Percentiles rank a stretch among this genome's conserved stretches.
These are phyloP conservation scores for Bombus pascuorum DNA, from an alignment of 1,140 invertebrate genomes.

Conservation along the genomic window DNA sequence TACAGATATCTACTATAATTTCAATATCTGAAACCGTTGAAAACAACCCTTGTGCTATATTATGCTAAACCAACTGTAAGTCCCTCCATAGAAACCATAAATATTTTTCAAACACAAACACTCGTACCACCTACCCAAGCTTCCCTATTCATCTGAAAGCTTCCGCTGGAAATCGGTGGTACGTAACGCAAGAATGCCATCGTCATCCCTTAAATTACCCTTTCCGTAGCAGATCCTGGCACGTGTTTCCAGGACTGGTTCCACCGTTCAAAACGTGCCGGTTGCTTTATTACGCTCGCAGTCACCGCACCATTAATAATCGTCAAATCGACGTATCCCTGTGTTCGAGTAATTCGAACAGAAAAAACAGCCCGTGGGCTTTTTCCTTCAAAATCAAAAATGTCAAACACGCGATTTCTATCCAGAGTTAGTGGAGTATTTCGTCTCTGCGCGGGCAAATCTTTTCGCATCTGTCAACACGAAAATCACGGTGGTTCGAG, in stretches of 20 bases:
- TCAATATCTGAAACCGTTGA: neutral
- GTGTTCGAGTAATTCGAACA: slow-evolving; percentile 51
- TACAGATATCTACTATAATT: neutral
- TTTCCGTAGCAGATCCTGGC: slow-evolving; percentile 8
- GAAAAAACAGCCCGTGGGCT: slow-evolving; percentile 14
- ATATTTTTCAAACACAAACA: slow-evolving; percentile 20
- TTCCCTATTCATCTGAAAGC: neutral
- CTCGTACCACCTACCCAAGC: neutral
- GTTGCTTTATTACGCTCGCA: slow-evolving; percentile 48
- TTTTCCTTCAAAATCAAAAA: slow-evolving; percentile 39
- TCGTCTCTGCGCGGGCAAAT: neutral
- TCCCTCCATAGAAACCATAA: neutral
- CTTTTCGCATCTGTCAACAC: slow-evolving; percentile 49
- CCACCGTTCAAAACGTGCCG: slow-evolving; percentile 6
- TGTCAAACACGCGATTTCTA: neutral
- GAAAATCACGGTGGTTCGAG: slow-evolving; percentile 53
- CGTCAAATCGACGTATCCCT: slow-evolving; percentile 45
- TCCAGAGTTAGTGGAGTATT: neutral
- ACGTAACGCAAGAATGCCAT: slow-evolving; percentile 13
- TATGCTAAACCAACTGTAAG: neutral
- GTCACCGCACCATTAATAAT: slow-evolving; percentile 62
- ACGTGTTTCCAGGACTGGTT: slow-evolving; percentile 33
- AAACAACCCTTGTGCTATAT: neutral
- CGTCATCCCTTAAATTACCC: slow-evolving; percentile 34
- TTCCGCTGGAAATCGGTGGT: neutral